These are phyloP conservation scores for Zoanthus gigantus DNA, from an alignment of 92 coral and sea anemone genomes.

Conservation along the genomic window DNA sequence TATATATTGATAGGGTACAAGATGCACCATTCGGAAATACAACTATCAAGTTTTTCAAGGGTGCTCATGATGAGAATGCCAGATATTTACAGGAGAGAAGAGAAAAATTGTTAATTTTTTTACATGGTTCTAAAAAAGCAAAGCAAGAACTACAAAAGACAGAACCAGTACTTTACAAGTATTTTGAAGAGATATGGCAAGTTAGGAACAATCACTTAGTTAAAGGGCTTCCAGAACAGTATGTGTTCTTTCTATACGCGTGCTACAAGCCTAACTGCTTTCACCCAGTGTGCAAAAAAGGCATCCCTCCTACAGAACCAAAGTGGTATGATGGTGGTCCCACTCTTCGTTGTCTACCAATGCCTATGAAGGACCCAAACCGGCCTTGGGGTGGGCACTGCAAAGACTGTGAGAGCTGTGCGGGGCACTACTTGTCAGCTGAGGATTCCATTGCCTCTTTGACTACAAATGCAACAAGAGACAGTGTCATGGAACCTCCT, in stretches of 20 bases:
- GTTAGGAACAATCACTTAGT: slow-evolving; percentile 40
- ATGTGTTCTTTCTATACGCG: slow-evolving; percentile 12
- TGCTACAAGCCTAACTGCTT: slow-evolving; percentile 13
- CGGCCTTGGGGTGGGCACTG: slow-evolving; percentile 59
- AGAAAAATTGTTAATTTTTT: slow-evolving; percentile 53
- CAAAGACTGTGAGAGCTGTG: slow-evolving; percentile 41
- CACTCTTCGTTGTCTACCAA: slow-evolving; percentile 43
- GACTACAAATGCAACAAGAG: slow-evolving; percentile 10
- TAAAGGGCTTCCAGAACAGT: slow-evolving; percentile 16
- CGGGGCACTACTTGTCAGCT: slow-evolving; percentile 57
- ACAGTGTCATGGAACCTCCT: slow-evolving; percentile 17
- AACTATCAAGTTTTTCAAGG: slow-evolving; percentile 61
- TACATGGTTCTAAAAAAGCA: slow-evolving; percentile 60
- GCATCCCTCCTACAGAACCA: slow-evolving; percentile 32
- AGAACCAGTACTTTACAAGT: slow-evolving; percentile 50
- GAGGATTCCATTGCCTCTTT: slow-evolving; percentile 40
- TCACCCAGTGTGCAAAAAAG: slow-evolving; percentile 16
- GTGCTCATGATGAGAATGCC: slow-evolving; percentile 58
- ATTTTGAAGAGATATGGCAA: slow-evolving; percentile 71
- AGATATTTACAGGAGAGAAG: slow-evolving; percentile 63
- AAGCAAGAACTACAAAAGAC: slow-evolving; percentile 50
- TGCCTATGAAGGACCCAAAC: slow-evolving; percentile 52
- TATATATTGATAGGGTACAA: slow-evolving; percentile 66
- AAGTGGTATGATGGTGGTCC: slow-evolving; percentile 55
- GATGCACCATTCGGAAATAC: slow-evolving; percentile 71